A percentile compares a stretch with the other conserved stretches of the same genome.
Conservation (phyloP, 2,113 vertebrate species). For the Junco hyemalis region DNA sequence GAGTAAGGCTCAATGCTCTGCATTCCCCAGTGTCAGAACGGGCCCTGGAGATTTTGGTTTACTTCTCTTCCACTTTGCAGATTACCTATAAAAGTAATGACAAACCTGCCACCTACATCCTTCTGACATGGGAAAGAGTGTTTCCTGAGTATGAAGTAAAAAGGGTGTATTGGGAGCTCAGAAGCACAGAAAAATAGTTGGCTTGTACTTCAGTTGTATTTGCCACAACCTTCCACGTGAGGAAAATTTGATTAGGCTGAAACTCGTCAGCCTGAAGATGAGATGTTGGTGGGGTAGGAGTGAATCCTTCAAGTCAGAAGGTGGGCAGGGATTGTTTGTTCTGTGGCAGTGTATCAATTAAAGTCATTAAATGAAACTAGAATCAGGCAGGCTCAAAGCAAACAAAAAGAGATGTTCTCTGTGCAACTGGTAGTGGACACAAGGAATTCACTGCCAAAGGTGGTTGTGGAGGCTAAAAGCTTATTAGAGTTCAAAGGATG, state of each 20-base stretch:
- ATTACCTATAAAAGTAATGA: background rate
- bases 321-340: background rate
- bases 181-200: background rate
- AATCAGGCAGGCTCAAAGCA: background rate
- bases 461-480: conserved; percentile 2
- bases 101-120: background rate
- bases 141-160: background rate
- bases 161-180: background rate
- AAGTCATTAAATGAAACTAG: background rate
- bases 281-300: background rate
- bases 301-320: background rate
- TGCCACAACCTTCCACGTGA: background rate
- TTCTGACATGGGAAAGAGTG: background rate
- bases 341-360: background rate
- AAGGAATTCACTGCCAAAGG: conserved; percentile 1
- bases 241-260: background rate
- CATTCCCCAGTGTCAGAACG: background rate
- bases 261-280: background rate
- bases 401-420: background rate
- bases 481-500: conserved; percentile 33
- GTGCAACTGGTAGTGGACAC: background rate
- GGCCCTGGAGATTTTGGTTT: background rate
- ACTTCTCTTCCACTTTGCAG: background rate
- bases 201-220: background rate
- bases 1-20: background rate